These are phyloP conservation scores for Musca vetustissima DNA, from an alignment of 1,140 invertebrate species.

Conservation along the genomic window DNA sequence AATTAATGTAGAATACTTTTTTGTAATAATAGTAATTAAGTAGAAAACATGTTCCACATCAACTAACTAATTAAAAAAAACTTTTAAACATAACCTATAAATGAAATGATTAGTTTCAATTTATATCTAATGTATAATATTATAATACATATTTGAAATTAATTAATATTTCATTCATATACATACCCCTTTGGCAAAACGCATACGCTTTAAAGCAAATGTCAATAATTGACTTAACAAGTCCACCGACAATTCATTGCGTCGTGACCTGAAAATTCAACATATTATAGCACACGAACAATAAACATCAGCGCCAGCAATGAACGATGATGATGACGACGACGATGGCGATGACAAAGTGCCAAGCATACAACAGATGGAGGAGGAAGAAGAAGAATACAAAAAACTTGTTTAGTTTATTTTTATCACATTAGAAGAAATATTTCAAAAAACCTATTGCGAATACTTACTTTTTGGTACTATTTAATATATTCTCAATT, in stretches of 20 bases:
- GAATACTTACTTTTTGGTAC: constrained; percentile 63
- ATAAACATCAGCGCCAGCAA: neutral
- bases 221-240: constrained; percentile 45
- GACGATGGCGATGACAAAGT: too few species aligned
- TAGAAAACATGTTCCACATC: neutral
- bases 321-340: too few species aligned
- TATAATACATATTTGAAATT: too few species aligned
- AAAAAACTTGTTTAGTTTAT: neutral
- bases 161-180: neutral
- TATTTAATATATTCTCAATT: constrained; percentile 72
- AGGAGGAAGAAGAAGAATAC: too few species aligned
- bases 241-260: constrained; percentile 45
- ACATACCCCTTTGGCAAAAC: constrained; percentile 50
- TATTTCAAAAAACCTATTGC: neutral
- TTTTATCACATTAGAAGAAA: constrained; percentile 4
- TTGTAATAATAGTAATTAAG: too few species aligned
- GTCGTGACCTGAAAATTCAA: constrained; percentile 35
- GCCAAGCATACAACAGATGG: too few species aligned
- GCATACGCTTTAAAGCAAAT: constrained; percentile 50
- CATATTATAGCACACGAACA: neutral
- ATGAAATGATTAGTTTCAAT: too few species aligned
- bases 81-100: neutral
- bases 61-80: too few species aligned
- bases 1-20: too few species aligned
- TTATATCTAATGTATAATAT: too few species aligned